Conservation (phyloP, 2,888 invertebrate genomes). For the Synergus japonicus region DNA sequence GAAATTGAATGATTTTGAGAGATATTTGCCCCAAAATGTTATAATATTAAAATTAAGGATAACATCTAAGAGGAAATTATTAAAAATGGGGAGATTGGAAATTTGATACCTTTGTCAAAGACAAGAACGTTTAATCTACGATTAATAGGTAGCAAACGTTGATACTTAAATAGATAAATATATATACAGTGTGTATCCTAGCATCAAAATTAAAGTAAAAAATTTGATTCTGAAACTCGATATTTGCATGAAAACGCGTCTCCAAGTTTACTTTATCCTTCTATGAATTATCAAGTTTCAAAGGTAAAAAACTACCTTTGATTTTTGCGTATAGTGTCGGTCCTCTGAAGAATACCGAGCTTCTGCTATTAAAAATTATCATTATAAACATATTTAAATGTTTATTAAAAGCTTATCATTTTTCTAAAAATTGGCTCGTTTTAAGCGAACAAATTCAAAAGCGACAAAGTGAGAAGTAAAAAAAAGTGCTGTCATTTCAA, state of each 20-base stretch:
- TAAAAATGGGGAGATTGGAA: not conserved
- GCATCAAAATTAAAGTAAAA: conserved; percentile 30
- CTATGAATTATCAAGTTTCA: conserved; percentile 31
- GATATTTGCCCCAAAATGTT: not conserved
- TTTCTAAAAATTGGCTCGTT: not conserved
- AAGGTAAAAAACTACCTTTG: not conserved
- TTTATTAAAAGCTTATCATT: not conserved
- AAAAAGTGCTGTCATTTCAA: not conserved
- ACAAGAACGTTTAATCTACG: conserved; percentile 5
- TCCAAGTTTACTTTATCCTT: not conserved
- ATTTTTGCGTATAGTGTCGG: conserved; percentile 4
- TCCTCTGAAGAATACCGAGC: not conserved
- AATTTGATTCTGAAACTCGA: conserved; percentile 29
- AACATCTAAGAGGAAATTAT: not conserved
- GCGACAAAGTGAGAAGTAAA: not conserved
- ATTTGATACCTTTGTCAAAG: not conserved
- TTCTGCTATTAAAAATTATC: not conserved
- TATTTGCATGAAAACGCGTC: not conserved
- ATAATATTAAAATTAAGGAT: not conserved
- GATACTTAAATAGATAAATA: conserved; percentile 54
- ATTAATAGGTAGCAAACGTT: conserved; percentile 23
- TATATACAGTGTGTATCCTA: conserved; percentile 53
- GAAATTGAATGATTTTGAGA: not conserved
- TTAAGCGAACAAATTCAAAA: not conserved
- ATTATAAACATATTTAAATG: too few species aligned